Evolutionary conservation across 2,797 vertebrate species (phyloP), one percentile per base, ranked within the genome.

Genomic region (Euthynnus affinis): DNA sequence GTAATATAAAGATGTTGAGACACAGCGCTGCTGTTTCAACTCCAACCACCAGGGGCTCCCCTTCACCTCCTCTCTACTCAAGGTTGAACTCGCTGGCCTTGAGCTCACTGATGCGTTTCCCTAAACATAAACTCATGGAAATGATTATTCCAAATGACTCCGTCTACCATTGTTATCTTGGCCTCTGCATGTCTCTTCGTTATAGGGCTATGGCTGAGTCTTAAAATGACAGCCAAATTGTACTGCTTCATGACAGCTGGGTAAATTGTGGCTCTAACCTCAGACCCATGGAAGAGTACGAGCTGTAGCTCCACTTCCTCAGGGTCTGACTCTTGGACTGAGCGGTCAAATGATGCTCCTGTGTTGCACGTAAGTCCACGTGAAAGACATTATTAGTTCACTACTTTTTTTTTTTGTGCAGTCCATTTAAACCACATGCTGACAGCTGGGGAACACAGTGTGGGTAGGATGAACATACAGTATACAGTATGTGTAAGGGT

Each of bases 31-130:
- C 70, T 23, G 72, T 89, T 80, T 66, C 78, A 51, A 1, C 8
- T 81, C 65, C 15, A 23, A 69, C 91, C 94, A 92, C 86, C 83
- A 93, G 93, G 90, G 90, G 92, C 66, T 88, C 88, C 93, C 87
- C 91, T 93, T 87, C 81, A 75, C 87, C 86, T 92, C 88, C 65
- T 25, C 67, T 88, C 71, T 27, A 62, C 65, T 74, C 22, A 44
- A 27, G 55, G 40, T 76, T 86, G 77, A 92, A 89, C 88, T 85
- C 14, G 1, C 25, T 83, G 90, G 76, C 88, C 89, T 78, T 74
- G 64, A 71, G 66, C 75, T 88, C 78, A 77, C 23, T 75, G 84
- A 88, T 81, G 85, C 74, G 15, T 89, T 77, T 81, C 80, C 77
- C 59, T 42, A 74, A 90, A 93, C 81, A 84, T 72, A 85, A 93